Evolutionary conservation across 1,140 invertebrate genomes (phyloP).

Genomic region (Argopecten irradians): DNA sequence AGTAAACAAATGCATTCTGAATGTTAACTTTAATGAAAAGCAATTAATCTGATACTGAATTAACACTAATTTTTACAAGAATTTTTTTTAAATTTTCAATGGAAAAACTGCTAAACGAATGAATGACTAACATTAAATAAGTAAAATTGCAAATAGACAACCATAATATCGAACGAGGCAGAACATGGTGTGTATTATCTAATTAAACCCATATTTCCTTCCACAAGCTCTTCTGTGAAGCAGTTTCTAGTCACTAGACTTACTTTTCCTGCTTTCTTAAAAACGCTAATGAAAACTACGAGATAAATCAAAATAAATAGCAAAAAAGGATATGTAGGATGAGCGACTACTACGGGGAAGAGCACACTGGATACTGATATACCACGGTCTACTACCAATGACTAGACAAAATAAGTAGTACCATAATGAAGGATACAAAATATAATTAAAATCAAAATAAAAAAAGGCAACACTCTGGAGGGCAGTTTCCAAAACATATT

Average conservation of each 20-base stretch:
- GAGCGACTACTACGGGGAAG: not conserved
- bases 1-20: not conserved
- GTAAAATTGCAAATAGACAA: slow-evolving; percentile 21
- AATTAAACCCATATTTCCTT: not conserved
- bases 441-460: not conserved
- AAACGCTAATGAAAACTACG: not conserved
- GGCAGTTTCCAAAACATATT: not conserved
- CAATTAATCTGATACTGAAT: not conserved
- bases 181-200: not conserved
- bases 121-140: not conserved
- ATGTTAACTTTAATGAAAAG: not conserved
- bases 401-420: slow-evolving; percentile 18
- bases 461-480: not conserved
- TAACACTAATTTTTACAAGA: not conserved
- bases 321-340: not conserved
- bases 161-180: slow-evolving; percentile 15
- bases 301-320: not conserved
- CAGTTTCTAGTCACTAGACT: not conserved
- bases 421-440: not conserved
- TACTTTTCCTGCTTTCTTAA: not conserved
- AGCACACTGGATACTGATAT: not conserved
- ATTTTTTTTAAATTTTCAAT: not conserved
- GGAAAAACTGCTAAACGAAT: not conserved
- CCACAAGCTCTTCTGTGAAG: not conserved
- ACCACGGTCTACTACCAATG: not conserved